Base-by-base conservation (phyloP, 2,888 invertebrate genomes). In the Auanema sp. region DNA sequence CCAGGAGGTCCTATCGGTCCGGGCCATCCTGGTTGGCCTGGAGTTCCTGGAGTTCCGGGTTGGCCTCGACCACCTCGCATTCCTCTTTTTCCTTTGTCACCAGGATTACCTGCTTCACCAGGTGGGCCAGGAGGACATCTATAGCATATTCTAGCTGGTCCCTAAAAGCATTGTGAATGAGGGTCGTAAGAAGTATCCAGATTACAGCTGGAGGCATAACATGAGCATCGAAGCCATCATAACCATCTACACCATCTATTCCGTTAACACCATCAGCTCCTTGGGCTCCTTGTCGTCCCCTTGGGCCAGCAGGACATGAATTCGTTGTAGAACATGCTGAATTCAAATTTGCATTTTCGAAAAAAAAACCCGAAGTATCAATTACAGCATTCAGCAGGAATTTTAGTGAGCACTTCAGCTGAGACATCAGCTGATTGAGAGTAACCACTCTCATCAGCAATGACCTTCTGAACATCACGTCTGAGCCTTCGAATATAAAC, bases 171-270 rank as follows among this genome's bases (percentile, higher is more conserved):
- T 5, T 5, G 33, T 33, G n/a, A n/a, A n/a, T n/a, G n/a, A n/a
- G n/a, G n/a, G n/a, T n/a, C n/a, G n/a, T n/a, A 33, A 33, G 33
- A 33, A 33, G 33, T 33, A n/a, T 33, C 33, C 33, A 33, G 21
- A 16, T 21, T 47, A 47, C 47, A 12, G 68, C 62, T 33, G 68
- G 68, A 24, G 47, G 41, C 44, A 64, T 68, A 25, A 67, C 58
- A 24, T 64, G 53, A 0, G 71, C 71, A 51, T 71, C 71, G n/a
- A 71, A 63, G 11, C 71, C 71, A 47, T 71, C 71, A 41, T 68
- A 68, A 1, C 71, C 71, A 43, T 71, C 71, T 5, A 66, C 43
- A 14, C 71, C 71, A 55, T 67, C 67, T 0, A 60, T 44, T 18
- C 71, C 71, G 43, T 71, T 68, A 1, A 60, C 53, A 14, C 73